Evolutionary conservation across 2,888 invertebrate species (phyloP).

Genomic region (Dolomedes plantarius): DNA sequence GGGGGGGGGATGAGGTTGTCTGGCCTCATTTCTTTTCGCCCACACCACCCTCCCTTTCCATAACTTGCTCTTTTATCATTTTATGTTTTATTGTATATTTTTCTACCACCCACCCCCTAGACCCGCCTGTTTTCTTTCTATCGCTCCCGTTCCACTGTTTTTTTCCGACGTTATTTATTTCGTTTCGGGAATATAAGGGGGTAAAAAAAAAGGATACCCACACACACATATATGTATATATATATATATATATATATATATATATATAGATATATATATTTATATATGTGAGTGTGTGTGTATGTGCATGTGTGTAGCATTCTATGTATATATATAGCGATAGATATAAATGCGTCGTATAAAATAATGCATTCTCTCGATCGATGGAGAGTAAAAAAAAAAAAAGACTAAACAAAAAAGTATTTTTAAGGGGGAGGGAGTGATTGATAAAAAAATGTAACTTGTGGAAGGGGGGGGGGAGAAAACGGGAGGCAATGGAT

Average conservation of each 20-base stretch:
- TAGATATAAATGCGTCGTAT: constrained; percentile 49
- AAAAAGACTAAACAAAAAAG: constrained; percentile 11
- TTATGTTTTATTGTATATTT: constrained; percentile 72
- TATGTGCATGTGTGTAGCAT: background rate
- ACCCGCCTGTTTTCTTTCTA: background rate
- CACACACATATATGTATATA: background rate
- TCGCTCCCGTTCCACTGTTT: constrained; percentile 2
- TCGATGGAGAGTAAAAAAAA: constrained; percentile 20
- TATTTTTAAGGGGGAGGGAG: constrained; percentile 18
- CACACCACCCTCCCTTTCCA: constrained; percentile 26
- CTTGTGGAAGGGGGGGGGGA: background rate
- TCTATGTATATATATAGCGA: constrained; percentile 15
- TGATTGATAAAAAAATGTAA: constrained; percentile 51
- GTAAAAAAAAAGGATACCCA: constrained; percentile 9
- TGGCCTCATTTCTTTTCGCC: constrained; percentile 65
- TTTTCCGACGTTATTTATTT: constrained; percentile 33
- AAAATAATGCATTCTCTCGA: constrained; percentile 52
- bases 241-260: background rate
- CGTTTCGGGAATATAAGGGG: constrained; percentile 14
- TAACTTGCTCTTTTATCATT: constrained; percentile 72
- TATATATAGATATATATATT: no score
- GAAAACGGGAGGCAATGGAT: constrained; percentile 19
- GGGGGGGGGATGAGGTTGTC: constrained; percentile 31
- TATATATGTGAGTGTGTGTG: no score
- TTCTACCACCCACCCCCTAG: background rate